Conservation (phyloP, 2,888 invertebrate species). For the Eristalis tenax region DNA sequence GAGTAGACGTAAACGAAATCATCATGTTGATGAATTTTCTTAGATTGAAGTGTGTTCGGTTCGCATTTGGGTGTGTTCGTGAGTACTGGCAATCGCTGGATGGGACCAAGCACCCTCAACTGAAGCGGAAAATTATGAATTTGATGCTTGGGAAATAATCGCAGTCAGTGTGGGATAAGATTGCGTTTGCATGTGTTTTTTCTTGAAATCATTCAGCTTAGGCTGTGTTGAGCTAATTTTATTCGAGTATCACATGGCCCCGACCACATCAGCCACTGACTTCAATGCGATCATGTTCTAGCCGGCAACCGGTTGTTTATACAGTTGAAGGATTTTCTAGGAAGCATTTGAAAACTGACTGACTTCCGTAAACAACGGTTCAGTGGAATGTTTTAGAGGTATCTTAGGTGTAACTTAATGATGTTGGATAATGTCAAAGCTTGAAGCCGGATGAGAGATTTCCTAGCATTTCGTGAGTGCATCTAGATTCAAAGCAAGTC, state of each 20-base stretch:
- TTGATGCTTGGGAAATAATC: background rate
- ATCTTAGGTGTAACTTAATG: too few species aligned
- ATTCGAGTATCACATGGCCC: background rate
- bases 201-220: background rate
- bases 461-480: too few species aligned
- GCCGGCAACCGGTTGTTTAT: background rate
- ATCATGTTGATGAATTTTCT: background rate
- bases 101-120: background rate
- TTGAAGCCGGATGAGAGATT: too few species aligned
- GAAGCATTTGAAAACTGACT: background rate
- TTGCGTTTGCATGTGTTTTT: too few species aligned
- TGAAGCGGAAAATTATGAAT: background rate
- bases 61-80: background rate
- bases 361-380: background rate
- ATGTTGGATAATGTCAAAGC: too few species aligned
- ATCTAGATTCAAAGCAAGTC: too few species aligned
- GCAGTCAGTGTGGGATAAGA: background rate
- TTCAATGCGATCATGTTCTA: background rate
- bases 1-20: background rate
- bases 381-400: background rate
- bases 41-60: background rate
- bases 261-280: background rate
- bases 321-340: background rate
- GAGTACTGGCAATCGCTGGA: background rate
- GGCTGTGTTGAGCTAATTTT: background rate